phyloP scores from a whole-genome alignment of 2,113 vertebrate genomes.

The Balaenoptera acutorostrata region DNA sequence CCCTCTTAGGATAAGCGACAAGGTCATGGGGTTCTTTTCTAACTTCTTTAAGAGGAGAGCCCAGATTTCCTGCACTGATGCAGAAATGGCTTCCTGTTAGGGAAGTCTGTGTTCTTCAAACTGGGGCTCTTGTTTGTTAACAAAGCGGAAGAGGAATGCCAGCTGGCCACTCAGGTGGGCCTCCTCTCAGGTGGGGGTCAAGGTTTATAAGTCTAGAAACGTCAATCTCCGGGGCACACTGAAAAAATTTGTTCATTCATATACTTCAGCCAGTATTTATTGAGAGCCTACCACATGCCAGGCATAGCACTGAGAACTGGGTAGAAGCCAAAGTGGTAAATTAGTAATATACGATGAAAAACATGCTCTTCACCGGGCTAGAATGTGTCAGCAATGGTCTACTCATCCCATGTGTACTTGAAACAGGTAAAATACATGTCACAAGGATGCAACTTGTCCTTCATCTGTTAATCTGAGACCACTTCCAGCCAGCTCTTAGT shows the following conservation, averaged over 20 bases:
- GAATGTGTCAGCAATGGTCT: neutral
- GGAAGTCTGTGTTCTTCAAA: neutral
- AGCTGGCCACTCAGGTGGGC: neutral
- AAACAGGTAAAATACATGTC: neutral
- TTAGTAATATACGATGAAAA: neutral
- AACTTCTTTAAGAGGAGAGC: neutral
- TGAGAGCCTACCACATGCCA: neutral
- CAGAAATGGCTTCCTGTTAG: neutral
- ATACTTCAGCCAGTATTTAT: neutral
- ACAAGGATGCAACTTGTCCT: neutral
- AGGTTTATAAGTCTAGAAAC: neutral
- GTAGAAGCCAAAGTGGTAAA: neutral
- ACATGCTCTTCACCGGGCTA: neutral
- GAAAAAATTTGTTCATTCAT: neutral
- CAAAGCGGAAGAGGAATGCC: neutral
- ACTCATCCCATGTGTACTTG: neutral
- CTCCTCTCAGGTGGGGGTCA: neutral
- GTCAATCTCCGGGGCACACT: neutral
- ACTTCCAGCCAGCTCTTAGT: neutral
- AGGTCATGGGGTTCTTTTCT: neutral
- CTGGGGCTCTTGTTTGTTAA: neutral
- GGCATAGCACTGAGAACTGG: neutral
- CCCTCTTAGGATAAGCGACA: neutral
- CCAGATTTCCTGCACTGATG: neutral
- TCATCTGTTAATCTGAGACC: neutral